Percentiles rank a stretch among this genome's conserved stretches.
These are phyloP conservation scores for Oegoconia quadripuncta DNA, from an alignment of 2,888 invertebrate genomes.

Conservation along the genomic window DNA sequence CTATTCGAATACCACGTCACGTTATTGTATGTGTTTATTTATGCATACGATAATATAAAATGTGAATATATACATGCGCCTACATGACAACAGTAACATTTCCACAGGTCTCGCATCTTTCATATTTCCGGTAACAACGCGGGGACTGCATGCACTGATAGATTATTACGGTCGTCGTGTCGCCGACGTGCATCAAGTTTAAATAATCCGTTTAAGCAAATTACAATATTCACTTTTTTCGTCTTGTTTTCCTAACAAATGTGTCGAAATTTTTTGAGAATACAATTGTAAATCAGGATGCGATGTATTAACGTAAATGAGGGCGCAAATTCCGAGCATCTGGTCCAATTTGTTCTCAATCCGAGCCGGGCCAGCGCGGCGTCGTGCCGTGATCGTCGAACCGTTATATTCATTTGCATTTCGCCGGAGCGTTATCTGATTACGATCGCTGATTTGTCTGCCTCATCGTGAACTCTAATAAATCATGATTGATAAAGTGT, in stretches of 20 bases:
- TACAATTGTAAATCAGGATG: conserved; percentile 34
- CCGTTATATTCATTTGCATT: conserved; percentile 63
- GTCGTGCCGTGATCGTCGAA: conserved; percentile 25
- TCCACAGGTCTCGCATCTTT: no score
- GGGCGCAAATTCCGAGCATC: conserved; percentile 47
- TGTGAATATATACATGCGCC: no score
- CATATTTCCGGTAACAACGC: no score
- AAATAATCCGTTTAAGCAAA: no score
- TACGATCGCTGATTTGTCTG: conserved; percentile 51
- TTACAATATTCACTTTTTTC: no score
- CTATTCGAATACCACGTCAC: no score
- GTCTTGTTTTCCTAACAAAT: not conserved
- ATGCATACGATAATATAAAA: no score
- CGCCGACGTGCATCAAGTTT: no score
- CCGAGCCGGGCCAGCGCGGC: conserved; percentile 31
- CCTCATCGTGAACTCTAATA: conserved; percentile 20
- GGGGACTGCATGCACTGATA: no score
- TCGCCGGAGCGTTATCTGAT: conserved; percentile 57
- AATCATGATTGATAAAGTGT: not conserved
- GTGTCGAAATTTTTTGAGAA: not conserved
- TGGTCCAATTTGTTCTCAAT: conserved; percentile 52
- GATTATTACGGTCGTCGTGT: no score
- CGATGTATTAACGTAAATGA: conserved; percentile 48
- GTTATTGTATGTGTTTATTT: no score
- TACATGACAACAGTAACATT: no score